Conservation (phyloP, 2,888 invertebrate species). For the Gortyna flavago region DNA sequence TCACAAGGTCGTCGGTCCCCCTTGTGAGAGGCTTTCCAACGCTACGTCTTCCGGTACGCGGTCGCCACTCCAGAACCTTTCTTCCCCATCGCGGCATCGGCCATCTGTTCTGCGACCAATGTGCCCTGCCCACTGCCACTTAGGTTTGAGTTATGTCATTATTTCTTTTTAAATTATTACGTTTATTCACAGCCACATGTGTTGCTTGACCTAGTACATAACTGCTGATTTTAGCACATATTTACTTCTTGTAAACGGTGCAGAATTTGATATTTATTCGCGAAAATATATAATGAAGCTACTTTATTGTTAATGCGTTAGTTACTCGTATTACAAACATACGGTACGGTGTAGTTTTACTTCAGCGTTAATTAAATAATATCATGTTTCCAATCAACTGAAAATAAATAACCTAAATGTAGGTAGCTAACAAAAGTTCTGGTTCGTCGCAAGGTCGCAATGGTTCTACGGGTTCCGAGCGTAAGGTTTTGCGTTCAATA, state of each 20-base stretch:
- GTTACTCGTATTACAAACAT: slow-evolving; percentile 24
- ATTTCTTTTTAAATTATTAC: neutral
- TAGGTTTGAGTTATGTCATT: no score
- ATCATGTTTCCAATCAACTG: neutral
- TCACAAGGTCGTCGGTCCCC: no score
- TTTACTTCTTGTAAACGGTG: slow-evolving; percentile 22
- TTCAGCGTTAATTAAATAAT: neutral
- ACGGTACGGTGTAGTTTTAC: neutral
- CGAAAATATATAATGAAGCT: slow-evolving; percentile 28
- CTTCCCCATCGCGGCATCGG: no score
- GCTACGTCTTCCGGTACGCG: no score
- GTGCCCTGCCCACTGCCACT: no score
- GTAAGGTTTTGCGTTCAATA: neutral
- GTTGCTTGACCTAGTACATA: slow-evolving; percentile 14
- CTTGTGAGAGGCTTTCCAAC: no score
- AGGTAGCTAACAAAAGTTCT: neutral
- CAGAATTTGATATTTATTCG: slow-evolving; percentile 51
- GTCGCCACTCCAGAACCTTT: no score
- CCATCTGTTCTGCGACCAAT: no score
- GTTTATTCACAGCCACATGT: slow-evolving; percentile 13
- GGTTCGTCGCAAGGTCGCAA: neutral
- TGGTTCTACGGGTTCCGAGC: neutral
- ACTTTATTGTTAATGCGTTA: slow-evolving; percentile 22
- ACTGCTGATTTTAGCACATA: slow-evolving; percentile 36
- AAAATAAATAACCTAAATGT: neutral